phyloP scores from a whole-genome alignment of 2,888 invertebrate species.

The Tanaodytes sp. region DNA sequence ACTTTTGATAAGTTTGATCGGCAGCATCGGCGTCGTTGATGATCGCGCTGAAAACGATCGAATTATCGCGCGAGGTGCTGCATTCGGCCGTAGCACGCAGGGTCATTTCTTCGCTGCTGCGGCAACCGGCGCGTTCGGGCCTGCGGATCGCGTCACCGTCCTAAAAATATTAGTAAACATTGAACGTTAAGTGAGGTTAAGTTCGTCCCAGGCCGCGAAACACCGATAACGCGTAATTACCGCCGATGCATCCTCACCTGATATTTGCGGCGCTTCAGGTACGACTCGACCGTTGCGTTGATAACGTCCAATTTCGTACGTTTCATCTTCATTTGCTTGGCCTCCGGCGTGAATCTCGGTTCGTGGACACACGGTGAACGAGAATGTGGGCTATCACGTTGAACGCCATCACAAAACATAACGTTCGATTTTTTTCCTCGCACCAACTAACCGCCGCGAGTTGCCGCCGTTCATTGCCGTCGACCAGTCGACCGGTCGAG shows the following conservation, averaged over 20 bases:
- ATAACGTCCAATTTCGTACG: conserved; percentile 80
- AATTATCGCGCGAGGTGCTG: conserved; percentile 83
- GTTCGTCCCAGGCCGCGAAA: conserved; percentile 42
- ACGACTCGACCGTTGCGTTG: conserved; percentile 79
- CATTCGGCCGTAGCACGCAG: conserved; percentile 81
- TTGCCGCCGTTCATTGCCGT: no score
- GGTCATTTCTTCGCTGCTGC: conserved; percentile 81
- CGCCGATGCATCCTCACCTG: conserved; percentile 73
- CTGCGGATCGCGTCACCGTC: conserved; percentile 79
- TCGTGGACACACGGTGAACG: conserved; percentile 56
- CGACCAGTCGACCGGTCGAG: no score
- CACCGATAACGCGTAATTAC: conserved; percentile 1
- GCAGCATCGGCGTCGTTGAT: conserved; percentile 83
- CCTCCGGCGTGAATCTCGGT: no score
- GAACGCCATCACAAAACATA: conserved; percentile 62
- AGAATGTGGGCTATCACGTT: conserved; percentile 55
- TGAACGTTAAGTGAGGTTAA: conserved; percentile 62
- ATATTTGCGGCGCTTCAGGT: conserved; percentile 81
- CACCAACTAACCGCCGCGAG: no score
- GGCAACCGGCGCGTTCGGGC: conserved; percentile 75
- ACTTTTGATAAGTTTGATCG: conserved; percentile 83
- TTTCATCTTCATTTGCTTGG: conserved; percentile 75
- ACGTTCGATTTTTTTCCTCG: conserved; percentile 3
- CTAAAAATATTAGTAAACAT: conserved; percentile 70
- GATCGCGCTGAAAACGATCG: conserved; percentile 84